Percentiles rank a stretch among this genome's conserved stretches.
Conservation (phyloP, 2,797 vertebrate species). For the Leucoraja ocellata region DNA sequence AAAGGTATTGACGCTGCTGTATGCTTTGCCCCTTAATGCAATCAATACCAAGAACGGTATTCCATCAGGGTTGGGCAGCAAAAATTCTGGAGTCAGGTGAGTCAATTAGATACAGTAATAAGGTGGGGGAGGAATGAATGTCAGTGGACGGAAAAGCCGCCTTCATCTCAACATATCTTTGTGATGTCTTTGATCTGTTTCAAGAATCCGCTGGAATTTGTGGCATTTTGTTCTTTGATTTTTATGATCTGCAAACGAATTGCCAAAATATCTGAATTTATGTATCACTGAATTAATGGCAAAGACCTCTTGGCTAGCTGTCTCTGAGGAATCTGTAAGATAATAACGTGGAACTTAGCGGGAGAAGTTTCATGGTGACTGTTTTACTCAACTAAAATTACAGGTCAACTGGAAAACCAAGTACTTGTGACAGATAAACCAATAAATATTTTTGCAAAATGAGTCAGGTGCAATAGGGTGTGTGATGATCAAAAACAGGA, state of each 20-base stretch:
- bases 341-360: background rate
- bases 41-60: background rate
- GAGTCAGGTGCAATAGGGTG: background rate
- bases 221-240: background rate
- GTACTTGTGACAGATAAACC: background rate
- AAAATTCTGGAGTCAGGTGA: background rate
- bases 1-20: background rate
- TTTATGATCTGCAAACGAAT: background rate
- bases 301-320: background rate
- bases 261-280: background rate
- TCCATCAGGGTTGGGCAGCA: background rate
- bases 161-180: background rate
- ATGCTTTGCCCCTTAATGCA: background rate
- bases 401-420: background rate
- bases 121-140: background rate
- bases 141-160: background rate
- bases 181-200: background rate
- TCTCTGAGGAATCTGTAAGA: background rate
- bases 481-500: background rate
- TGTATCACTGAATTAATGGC: background rate
- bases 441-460: conserved; percentile 12
- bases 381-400: background rate
- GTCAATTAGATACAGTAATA: background rate
- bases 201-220: background rate
- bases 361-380: background rate